A percentile compares a stretch with the other conserved stretches of the same genome.
These are phyloP conservation scores for Aplysia californica DNA, from an alignment of 1,140 invertebrate species.

Conservation along the genomic window DNA sequence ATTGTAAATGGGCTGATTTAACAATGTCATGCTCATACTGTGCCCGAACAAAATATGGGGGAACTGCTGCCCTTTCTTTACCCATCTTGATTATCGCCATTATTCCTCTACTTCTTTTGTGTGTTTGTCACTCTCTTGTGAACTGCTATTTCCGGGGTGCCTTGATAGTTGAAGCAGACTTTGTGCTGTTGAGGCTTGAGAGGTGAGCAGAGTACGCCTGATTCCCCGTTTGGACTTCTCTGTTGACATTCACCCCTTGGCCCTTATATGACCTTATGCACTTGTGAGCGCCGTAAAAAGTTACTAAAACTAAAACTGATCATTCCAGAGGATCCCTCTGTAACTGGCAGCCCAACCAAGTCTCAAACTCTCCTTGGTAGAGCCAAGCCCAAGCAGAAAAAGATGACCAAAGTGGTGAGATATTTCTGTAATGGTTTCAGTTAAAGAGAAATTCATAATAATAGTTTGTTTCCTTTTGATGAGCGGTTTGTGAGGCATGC, in stretches of 20 bases:
- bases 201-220: too few species aligned
- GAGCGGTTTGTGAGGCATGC: too few species aligned
- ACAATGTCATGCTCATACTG: too few species aligned
- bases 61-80: too few species aligned
- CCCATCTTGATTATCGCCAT: too few species aligned
- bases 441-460: not conserved
- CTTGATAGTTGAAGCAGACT: too few species aligned
- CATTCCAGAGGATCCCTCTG: conserved; percentile 23
- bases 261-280: not conserved
- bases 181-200: not conserved
- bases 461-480: not conserved
- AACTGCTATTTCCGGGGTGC: too few species aligned
- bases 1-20: too few species aligned
- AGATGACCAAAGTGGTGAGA: conserved; percentile 29
- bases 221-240: not conserved
- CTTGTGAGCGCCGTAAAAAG: not conserved
- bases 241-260: not conserved
- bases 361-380: conserved; percentile 25
- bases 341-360: conserved; percentile 26
- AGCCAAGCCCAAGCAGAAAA: conserved; percentile 26
- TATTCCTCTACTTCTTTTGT: too few species aligned
- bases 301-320: not conserved
- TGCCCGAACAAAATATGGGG: too few species aligned
- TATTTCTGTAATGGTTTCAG: not conserved
- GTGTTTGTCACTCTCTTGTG: too few species aligned